Evolutionary conservation across 2,113 vertebrate species (phyloP), one percentile per base, ranked within the genome.

Genomic region (Collichthys lucidus): DNA sequence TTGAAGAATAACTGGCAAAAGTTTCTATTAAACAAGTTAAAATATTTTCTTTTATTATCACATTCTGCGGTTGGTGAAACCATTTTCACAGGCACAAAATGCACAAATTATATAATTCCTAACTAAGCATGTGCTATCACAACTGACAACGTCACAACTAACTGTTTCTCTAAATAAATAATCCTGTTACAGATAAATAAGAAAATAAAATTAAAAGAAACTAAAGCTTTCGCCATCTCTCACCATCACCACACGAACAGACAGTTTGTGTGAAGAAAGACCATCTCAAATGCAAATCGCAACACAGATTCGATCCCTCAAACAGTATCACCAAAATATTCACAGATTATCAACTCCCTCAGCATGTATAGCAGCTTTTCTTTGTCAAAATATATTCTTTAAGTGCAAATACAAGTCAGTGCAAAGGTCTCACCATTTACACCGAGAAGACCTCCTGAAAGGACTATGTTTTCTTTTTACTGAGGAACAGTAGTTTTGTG

Each of bases 151-250:
- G 46, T 70, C 62, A 59, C 71, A 88, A 44, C 6, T 29, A 79
- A 46, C 44, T 6, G 2, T 65, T 29, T 19, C 7, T 14, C 5
- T 60, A 19, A 89, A 90, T 92, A 92, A 89, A 84, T 91, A 85
- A 31, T 74, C 22, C 19, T 57, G 16, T 76, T 52, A 77, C n/a
- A 63, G 26, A 52, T 75, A 49, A 35, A 61, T 40, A 57, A 22
- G 46, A 68, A 68, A 66, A 56, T 22, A n/a, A 40, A 72, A 72
- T 62, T 59, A 50, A 72, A 74, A 80, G 52, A 88, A 88, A 77
- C 2, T 69, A 78, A 68, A 78, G 50, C 19, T 15, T 68, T 46
- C 57, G 55, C 26, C 66, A 70, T 66, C 17, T 15, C 64, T 46
- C 57, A 57, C 26, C 66, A 70, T 66, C 17, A 69, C 40, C 50